Evolutionary conservation across 2,888 invertebrate genomes (phyloP).

Genomic region (Acrocera orbiculus): DNA sequence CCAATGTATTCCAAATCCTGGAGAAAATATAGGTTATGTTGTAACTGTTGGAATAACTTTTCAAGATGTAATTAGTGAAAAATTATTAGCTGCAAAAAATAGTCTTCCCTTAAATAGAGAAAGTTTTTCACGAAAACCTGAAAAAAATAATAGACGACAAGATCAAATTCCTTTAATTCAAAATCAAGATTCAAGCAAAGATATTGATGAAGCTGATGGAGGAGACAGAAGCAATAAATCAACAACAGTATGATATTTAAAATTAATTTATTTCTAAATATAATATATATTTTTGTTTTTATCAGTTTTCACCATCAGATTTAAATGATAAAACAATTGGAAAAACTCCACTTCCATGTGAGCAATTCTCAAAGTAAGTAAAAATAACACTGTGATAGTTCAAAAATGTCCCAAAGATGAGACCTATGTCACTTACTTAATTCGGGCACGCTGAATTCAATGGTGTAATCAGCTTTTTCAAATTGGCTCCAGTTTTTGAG

Average conservation of each 20-base stretch:
- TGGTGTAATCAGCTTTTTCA: no score
- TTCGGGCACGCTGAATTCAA: no score
- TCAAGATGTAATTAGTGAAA: conserved; percentile 27
- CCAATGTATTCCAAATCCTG: conserved; percentile 54
- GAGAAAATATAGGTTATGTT: conserved; percentile 60
- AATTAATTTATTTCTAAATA: no score
- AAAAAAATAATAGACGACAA: conserved; percentile 1
- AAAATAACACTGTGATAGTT: no score
- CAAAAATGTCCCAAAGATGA: no score
- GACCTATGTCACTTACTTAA: no score
- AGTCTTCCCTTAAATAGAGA: conserved; percentile 26
- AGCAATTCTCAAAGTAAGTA: conserved; percentile 25
- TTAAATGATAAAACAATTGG: not conserved
- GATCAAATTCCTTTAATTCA: no score
- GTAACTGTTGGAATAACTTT: conserved; percentile 46
- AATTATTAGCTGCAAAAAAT: conserved; percentile 29
- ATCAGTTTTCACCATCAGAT: not conserved
- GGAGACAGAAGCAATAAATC: conserved; percentile 16
- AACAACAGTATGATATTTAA: conserved; percentile 1
- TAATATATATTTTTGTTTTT: not conserved
- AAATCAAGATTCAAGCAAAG: conserved; percentile 23
- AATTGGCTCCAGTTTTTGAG: no score
- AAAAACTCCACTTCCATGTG: conserved; percentile 22
- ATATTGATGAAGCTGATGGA: conserved; percentile 45
- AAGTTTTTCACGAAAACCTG: conserved; percentile 5